Conservation (phyloP, 2,888 invertebrate species). For the Bembecia ichneumoniformis region DNA sequence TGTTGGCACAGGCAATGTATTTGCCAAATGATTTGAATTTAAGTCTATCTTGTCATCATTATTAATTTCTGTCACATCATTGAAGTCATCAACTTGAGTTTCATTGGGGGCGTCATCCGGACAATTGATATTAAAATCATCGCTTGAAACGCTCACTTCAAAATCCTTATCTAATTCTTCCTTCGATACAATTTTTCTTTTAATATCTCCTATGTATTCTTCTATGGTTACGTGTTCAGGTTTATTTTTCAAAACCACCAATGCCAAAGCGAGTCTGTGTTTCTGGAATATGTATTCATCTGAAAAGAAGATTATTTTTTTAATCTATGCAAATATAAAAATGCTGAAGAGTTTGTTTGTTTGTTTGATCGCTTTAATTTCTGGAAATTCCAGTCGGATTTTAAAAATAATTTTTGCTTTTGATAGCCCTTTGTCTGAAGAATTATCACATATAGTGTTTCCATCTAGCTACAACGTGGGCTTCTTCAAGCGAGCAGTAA, state of each 20-base stretch:
- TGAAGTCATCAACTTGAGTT: background rate
- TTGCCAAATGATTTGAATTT: background rate
- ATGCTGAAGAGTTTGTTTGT: too few species aligned
- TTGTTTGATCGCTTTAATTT: too few species aligned
- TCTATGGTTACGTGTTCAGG: constrained; percentile 24
- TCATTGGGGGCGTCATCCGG: constrained; percentile 7
- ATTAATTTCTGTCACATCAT: background rate
- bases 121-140: constrained; percentile 28
- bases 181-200: constrained; percentile 20
- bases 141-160: constrained; percentile 24
- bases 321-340: too few species aligned
- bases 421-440: too few species aligned
- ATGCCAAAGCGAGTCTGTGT: constrained; percentile 30
- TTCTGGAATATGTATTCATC: constrained; percentile 31
- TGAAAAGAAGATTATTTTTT: too few species aligned
- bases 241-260: constrained; percentile 36
- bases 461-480: too few species aligned
- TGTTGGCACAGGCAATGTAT: background rate
- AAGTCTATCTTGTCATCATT: background rate
- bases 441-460: too few species aligned
- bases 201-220: constrained; percentile 26
- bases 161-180: constrained; percentile 19
- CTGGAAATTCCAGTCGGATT: too few species aligned
- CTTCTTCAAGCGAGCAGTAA: too few species aligned
- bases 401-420: too few species aligned